phyloP scores from a whole-genome alignment of 2,797 vertebrate species.

The Amblyraja radiata region DNA sequence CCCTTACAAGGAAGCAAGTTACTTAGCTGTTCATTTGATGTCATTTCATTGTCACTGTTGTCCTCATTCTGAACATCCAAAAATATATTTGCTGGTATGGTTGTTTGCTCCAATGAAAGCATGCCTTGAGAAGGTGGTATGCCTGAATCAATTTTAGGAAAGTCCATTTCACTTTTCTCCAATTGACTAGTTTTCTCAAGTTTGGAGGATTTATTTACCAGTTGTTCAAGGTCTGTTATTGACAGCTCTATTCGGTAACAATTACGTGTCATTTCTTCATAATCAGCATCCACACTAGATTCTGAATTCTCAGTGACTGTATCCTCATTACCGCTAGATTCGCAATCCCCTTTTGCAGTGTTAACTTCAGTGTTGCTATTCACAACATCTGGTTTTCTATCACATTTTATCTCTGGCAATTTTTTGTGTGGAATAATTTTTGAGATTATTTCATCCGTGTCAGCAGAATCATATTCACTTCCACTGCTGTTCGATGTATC shows the following conservation, averaged over 20 bases:
- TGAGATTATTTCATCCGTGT: slow-evolving; percentile 79
- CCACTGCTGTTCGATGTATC: slow-evolving; percentile 44
- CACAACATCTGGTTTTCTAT: slow-evolving; percentile 24
- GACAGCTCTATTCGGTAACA: slow-evolving; percentile 66
- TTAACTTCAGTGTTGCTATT: slow-evolving; percentile 2
- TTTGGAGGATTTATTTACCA: slow-evolving; percentile 49
- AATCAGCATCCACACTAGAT: slow-evolving; percentile 63
- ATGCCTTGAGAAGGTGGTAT: neutral
- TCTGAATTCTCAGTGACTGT: slow-evolving; percentile 44
- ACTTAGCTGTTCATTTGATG: slow-evolving; percentile 42
- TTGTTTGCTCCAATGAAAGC: slow-evolving; percentile 48
- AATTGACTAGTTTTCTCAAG: neutral
- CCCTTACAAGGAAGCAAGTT: slow-evolving; percentile 73
- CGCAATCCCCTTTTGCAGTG: slow-evolving; percentile 18
- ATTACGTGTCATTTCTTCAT: slow-evolving; percentile 71
- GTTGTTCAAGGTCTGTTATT: slow-evolving; percentile 64
- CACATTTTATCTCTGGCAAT: neutral
- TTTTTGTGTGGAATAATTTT: neutral
- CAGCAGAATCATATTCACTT: slow-evolving; percentile 69
- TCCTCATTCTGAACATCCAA: slow-evolving; percentile 65
- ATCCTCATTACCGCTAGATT: neutral
- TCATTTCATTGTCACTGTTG: slow-evolving; percentile 49
- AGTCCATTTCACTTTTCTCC: neutral
- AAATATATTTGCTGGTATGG: slow-evolving; percentile 72
- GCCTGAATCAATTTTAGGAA: slow-evolving; percentile 6